Base-by-base conservation (phyloP, 53 echinoderm and acorn worm genomes). In the Zoroaster sp. region DNA sequence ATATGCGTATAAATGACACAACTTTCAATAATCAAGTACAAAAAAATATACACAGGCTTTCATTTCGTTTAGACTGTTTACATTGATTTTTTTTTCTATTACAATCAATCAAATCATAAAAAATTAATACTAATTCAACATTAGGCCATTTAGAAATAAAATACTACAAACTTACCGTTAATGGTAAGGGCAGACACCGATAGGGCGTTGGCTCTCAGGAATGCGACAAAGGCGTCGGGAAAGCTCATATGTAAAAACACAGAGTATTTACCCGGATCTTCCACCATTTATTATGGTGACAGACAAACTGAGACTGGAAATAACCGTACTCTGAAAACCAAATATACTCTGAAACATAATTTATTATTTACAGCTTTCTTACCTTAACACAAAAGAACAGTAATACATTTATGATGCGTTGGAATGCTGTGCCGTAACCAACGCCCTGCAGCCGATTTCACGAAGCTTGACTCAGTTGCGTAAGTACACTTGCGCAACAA, bases 131-230 rank as follows among this genome's bases (percentile, higher is more conserved):
- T 21, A 31, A 31, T 33, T 13, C 3, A 41, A 74, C 40, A 17
- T 18, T 17, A 74, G 25, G 74, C 45, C 74, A 74, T 21, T 41
- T 74, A 43, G 4, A 74, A 74, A 3, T 40, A 9, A 74, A 43
- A 74, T 6, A 44, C 4, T 41, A 74, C 9, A 74, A 74, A 74
- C 69, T 68, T 68, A 68, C 74, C 45, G 74, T 21, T 28, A 40
- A 40, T 43, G 74, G 74, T 44, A 74, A 74, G 74, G 74, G 74
- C 74, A 74, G 74, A 3, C 42, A 41, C 25, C 74, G 1, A 43
- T 43, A 9, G 74, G 74, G 74, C 74, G 74, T 74, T 74, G 43
- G 74, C 74, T 41, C n/a, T 43, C 45, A 74, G 74, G 43, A 40
- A 20, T 41, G 21, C 12, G 31, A n/a, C 18, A 39, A 71, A 71